Evolutionary conservation across 2,888 invertebrate species (phyloP).

Genomic region (Netelia melanura): DNA sequence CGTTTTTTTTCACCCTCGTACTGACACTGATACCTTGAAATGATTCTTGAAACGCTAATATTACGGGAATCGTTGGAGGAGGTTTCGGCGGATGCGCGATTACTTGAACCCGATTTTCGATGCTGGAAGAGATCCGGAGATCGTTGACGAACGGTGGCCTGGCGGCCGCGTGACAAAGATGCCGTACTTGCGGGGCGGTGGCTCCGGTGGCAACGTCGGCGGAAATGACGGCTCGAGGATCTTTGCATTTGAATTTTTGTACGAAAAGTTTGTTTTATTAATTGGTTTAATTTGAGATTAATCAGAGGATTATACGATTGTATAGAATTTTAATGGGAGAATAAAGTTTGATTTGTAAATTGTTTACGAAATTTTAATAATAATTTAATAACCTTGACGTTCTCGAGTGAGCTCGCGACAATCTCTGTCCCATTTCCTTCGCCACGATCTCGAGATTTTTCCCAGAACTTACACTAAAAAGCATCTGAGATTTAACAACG

Average conservation of each 20-base stretch:
- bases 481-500: constrained; percentile 77
- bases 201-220: constrained; percentile 77
- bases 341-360: background rate
- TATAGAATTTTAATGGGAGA: background rate
- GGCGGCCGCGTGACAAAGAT: constrained; percentile 81
- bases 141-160: constrained; percentile 71
- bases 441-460: constrained; percentile 61
- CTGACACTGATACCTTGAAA: constrained; percentile 55
- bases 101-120: constrained; percentile 80
- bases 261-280: constrained; percentile 14
- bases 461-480: constrained; percentile 78
- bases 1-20: constrained; percentile 38
- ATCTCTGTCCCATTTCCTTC: constrained; percentile 56
- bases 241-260: constrained; percentile 70
- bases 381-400: constrained; percentile 73
- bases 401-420: constrained; percentile 70
- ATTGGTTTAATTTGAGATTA: background rate
- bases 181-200: constrained; percentile 81
- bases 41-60: constrained; percentile 43
- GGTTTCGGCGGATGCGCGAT: constrained; percentile 74
- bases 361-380: background rate
- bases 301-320: background rate
- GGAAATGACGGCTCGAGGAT: constrained; percentile 82
- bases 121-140: constrained; percentile 61
- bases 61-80: constrained; percentile 74